Percentiles rank a stretch among this genome's conserved stretches.
These are phyloP conservation scores for Drosophila navojoa DNA, from an alignment of 1,140 invertebrate species.

Conservation along the genomic window DNA sequence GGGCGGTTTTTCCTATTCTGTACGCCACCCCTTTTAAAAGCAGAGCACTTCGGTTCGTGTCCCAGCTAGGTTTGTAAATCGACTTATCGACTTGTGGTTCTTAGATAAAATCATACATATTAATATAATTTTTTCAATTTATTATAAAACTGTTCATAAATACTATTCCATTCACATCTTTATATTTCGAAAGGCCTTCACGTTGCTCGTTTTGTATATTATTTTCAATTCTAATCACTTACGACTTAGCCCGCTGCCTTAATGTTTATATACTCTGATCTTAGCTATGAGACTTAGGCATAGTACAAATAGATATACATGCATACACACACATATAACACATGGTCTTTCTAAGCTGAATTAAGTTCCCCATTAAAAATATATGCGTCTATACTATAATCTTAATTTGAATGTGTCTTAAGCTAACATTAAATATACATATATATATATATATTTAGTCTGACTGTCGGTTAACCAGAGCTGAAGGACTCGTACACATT, in stretches of 20 bases:
- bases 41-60: conserved; percentile 38
- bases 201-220: conserved; percentile 42
- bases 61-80: conserved; percentile 8
- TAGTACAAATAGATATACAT: conserved; percentile 11
- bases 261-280: conserved; percentile 47
- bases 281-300: conserved; percentile 26
- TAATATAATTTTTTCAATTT: conserved; percentile 1
- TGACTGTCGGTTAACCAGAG: conserved; percentile 50
- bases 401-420: conserved; percentile 36
- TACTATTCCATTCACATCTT: conserved; percentile 25
- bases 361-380: conserved; percentile 26
- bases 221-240: conserved; percentile 23
- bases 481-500: conserved; percentile 96
- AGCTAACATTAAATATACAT: conserved; percentile 13
- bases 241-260: conserved; percentile 30
- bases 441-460: neutral
- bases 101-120: neutral
- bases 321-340: conserved; percentile 7
- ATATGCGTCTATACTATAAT: conserved; percentile 32
- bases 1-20: conserved; percentile 45
- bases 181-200: conserved; percentile 54
- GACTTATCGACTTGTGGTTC: neutral
- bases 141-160: conserved; percentile 5
- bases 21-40: conserved; percentile 51
- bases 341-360: conserved; percentile 16